These are phyloP conservation scores for Menura novaehollandiae DNA, from an alignment of 2,113 vertebrate genomes.

Conservation along the genomic window DNA sequence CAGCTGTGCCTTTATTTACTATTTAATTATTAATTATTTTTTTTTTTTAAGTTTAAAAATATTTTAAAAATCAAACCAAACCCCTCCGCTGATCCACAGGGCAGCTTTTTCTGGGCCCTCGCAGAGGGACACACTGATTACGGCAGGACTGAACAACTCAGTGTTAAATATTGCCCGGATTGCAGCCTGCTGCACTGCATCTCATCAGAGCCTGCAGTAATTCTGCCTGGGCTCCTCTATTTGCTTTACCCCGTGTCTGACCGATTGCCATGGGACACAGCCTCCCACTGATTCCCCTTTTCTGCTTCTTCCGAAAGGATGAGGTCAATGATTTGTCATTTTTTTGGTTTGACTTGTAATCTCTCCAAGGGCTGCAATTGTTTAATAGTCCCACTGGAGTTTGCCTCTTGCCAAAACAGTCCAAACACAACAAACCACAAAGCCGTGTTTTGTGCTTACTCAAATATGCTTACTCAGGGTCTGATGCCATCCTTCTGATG, in stretches of 20 bases:
- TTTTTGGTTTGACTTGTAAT: not conserved
- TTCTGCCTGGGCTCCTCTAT: accelerated
- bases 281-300: not conserved
- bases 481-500: accelerated
- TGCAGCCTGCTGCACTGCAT: accelerated
- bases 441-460: not conserved
- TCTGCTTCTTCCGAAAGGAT: not conserved
- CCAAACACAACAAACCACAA: not conserved
- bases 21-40: accelerated
- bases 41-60: not conserved
- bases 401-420: not conserved
- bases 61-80: not conserved
- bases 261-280: accelerated
- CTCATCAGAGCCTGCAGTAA: not conserved
- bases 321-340: not conserved
- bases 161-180: accelerated
- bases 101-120: accelerated
- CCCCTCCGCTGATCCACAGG: accelerated
- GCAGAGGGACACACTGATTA: accelerated
- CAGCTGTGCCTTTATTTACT: accelerated
- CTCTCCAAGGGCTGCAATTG: not conserved
- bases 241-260: not conserved
- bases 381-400: not conserved
- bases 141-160: accelerated
- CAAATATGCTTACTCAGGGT: accelerated